These are phyloP conservation scores for Aptenodytes forsteri DNA, from an alignment of 2,113 vertebrate genomes.

Conservation along the genomic window DNA sequence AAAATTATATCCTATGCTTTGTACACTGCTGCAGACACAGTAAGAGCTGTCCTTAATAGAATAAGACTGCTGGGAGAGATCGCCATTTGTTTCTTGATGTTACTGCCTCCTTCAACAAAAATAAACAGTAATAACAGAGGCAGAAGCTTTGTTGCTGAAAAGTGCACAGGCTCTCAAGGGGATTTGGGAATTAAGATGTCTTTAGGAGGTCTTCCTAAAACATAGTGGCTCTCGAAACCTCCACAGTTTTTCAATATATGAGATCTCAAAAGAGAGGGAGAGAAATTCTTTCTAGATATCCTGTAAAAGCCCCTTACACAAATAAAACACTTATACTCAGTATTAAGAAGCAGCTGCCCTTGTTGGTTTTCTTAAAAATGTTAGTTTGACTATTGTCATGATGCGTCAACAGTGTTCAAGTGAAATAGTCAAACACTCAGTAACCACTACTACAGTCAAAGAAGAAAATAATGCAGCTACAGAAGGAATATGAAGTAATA, in stretches of 20 bases:
- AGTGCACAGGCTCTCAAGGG: neutral
- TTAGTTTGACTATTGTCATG: neutral
- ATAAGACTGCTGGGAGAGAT: slow-evolving; percentile 8
- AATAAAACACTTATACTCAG: neutral
- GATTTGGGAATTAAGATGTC: slow-evolving; percentile 44
- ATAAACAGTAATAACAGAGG: slow-evolving; percentile 44
- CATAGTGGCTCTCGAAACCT: neutral
- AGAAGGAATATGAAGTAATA: neutral
- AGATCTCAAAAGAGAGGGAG: neutral
- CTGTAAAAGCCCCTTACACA: neutral
- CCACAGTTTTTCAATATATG: neutral
- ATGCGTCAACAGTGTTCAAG: neutral
- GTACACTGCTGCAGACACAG: slow-evolving; percentile 8
- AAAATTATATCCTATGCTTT: slow-evolving; percentile 37
- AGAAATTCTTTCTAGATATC: neutral
- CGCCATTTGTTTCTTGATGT: slow-evolving; percentile 13
- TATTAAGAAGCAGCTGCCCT: neutral
- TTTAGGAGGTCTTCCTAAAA: slow-evolving; percentile 40
- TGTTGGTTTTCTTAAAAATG: neutral
- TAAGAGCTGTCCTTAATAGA: slow-evolving; percentile 23
- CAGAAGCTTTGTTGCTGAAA: slow-evolving; percentile 30
- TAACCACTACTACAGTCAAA: neutral
- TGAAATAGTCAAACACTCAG: neutral
- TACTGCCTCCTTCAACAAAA: slow-evolving; percentile 54
- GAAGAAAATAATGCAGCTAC: neutral